These are phyloP conservation scores for Oreonectes daqikongensis DNA, from an alignment of 2,797 vertebrate species.

Conservation along the genomic window DNA sequence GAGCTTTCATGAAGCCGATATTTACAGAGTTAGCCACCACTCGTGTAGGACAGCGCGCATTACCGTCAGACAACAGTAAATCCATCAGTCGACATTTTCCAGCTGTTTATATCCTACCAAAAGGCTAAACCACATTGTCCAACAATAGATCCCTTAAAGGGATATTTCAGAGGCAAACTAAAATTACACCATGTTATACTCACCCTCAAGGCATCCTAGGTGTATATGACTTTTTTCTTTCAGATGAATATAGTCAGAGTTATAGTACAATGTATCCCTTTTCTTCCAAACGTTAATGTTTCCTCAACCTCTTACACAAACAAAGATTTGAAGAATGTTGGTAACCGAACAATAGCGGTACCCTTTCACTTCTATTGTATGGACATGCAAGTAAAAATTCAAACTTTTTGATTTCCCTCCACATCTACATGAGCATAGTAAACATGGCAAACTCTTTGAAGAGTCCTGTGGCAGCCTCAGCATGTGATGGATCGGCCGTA, in stretches of 20 bases:
- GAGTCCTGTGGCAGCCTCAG: slow-evolving; percentile 33
- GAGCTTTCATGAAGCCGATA: slow-evolving; percentile 35
- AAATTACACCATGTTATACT: no score
- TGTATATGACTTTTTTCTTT: no score
- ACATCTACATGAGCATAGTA: neutral
- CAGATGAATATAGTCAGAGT: no score
- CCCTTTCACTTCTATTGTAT: neutral
- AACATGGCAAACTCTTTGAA: slow-evolving; percentile 30
- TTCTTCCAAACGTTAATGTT: no score
- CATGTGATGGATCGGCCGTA: slow-evolving; percentile 52
- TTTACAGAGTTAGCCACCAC: slow-evolving; percentile 37
- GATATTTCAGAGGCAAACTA: no score
- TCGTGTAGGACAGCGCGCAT: slow-evolving; percentile 13
- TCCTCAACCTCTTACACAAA: no score
- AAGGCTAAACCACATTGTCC: slow-evolving; percentile 4
- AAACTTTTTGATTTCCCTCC: slow-evolving; percentile 9
- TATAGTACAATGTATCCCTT: no score
- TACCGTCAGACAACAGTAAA: slow-evolving; percentile 39
- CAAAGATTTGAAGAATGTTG: no score
- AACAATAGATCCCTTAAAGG: slow-evolving; percentile 49
- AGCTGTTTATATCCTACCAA: slow-evolving; percentile 1
- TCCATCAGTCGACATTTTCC: slow-evolving; percentile 24
- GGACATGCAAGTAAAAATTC: neutral
- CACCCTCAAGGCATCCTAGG: no score
- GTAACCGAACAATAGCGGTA: neutral